Conservation (phyloP, 2,113 vertebrate genomes). For the Sinocyclocheilus maitianheensis region DNA sequence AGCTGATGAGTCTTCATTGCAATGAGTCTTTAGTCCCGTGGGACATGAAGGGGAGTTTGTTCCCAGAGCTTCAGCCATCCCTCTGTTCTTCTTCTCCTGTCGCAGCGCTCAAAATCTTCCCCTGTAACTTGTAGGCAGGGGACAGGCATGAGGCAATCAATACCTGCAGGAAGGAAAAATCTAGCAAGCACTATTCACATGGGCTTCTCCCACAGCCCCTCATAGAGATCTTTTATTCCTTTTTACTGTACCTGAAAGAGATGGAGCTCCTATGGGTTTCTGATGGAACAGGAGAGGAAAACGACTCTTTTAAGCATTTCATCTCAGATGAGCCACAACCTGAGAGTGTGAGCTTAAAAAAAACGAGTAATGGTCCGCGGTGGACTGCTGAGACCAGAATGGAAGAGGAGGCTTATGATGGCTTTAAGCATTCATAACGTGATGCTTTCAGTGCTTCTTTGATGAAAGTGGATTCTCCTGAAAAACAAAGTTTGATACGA, state of each 20-base stretch:
- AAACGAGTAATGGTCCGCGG: constrained; percentile 29
- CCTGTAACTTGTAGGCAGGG: constrained; percentile 48
- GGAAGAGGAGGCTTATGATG: constrained; percentile 15
- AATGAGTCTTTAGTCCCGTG: constrained; percentile 24
- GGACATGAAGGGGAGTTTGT: constrained; percentile 36
- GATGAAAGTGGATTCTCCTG: background rate
- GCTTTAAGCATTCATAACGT: constrained; percentile 1
- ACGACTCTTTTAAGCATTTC: constrained; percentile 53
- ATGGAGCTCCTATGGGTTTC: constrained; percentile 41
- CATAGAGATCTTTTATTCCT: constrained; percentile 50
- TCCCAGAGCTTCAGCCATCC: constrained; percentile 36
- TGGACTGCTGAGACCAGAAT: constrained; percentile 23
- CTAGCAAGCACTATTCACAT: constrained; percentile 29
- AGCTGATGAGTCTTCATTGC: constrained; percentile 42
- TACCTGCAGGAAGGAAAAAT: constrained; percentile 46
- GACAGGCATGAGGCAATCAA: constrained; percentile 58
- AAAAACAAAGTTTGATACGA: background rate
- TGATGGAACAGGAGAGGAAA: constrained; percentile 48
- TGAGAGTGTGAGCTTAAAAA: background rate
- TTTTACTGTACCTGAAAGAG: constrained; percentile 44
- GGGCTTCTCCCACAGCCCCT: constrained; percentile 44
- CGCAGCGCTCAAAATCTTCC: constrained; percentile 43
- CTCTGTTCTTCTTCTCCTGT: constrained; percentile 45
- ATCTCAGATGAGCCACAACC: constrained; percentile 43
- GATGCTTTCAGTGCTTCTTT: background rate